Evolutionary conservation across 2,113 vertebrate genomes (phyloP).

Genomic region (Peucedramus taeniatus): DNA sequence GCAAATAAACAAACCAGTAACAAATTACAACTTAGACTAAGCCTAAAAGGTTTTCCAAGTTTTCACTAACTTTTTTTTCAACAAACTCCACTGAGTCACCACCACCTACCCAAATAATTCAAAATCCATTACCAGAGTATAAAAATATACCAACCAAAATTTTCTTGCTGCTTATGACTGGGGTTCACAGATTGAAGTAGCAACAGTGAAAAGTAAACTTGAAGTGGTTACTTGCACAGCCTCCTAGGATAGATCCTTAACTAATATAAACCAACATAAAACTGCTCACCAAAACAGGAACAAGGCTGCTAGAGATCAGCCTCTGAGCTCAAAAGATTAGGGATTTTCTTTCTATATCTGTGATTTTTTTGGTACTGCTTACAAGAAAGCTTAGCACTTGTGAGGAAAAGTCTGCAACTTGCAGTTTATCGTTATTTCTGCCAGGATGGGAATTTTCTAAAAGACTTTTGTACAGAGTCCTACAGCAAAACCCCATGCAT

Average conservation of each 20-base stretch:
- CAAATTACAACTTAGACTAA: neutral
- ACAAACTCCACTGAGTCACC: neutral
- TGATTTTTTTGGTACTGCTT: neutral
- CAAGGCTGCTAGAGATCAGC: neutral
- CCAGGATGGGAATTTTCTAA: neutral
- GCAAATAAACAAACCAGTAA: neutral
- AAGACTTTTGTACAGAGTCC: neutral
- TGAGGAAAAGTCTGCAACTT: neutral
- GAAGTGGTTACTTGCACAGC: neutral
- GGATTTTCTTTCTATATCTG: neutral
- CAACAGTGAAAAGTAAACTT: neutral
- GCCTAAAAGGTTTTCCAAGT: neutral
- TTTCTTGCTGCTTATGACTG: neutral
- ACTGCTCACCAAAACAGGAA: neutral
- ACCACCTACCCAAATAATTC: neutral
- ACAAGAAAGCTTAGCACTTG: neutral
- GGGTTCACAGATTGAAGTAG: neutral
- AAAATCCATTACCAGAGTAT: neutral
- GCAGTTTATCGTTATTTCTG: neutral
- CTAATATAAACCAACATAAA: neutral
- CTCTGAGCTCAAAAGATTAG: neutral
- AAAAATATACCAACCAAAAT: neutral
- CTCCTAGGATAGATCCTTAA: neutral
- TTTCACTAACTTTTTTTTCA: neutral
- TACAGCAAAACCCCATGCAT: slow-evolving; percentile 14